phyloP scores from a whole-genome alignment of 2,113 vertebrate species.

The Cyprinodon tularosa region DNA sequence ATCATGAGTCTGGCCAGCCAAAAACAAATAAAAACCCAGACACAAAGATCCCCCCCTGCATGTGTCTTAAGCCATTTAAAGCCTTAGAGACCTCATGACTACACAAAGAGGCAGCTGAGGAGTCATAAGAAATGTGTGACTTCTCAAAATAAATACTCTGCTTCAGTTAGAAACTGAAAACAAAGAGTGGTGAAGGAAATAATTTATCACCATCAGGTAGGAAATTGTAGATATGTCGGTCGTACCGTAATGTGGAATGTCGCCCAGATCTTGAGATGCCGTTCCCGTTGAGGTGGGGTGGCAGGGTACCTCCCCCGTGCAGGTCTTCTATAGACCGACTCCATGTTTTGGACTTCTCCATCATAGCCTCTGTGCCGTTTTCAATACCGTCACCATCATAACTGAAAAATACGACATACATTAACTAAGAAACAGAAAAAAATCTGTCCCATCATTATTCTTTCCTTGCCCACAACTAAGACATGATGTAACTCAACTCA shows the following conservation, averaged over 20 bases:
- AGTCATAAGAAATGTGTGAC: slow-evolving; percentile 66
- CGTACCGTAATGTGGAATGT: slow-evolving; percentile 90
- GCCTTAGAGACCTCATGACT: slow-evolving; percentile 69
- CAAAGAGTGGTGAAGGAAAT: neutral
- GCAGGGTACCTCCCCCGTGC: slow-evolving; percentile 85
- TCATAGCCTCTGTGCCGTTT: slow-evolving; percentile 84
- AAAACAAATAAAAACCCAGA: slow-evolving; percentile 10
- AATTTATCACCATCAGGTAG: neutral
- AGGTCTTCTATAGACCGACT: slow-evolving; percentile 96
- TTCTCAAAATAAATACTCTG: slow-evolving; percentile 46
- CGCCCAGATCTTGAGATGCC: slow-evolving; percentile 85
- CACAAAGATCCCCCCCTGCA: slow-evolving; percentile 23
- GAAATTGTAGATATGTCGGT: neutral
- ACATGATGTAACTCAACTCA: neutral
- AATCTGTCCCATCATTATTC: neutral
- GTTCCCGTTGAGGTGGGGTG: slow-evolving; percentile 85
- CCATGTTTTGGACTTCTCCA: slow-evolving; percentile 94
- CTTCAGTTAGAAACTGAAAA: neutral
- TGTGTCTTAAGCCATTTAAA: slow-evolving; percentile 71
- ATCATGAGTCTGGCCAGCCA: slow-evolving; percentile 21
- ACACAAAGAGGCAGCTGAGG: slow-evolving; percentile 47
- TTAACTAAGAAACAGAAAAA: neutral
- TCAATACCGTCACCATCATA: slow-evolving; percentile 94
- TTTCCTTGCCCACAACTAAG: neutral
- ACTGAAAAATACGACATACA: slow-evolving; percentile 66